Base-by-base conservation (phyloP, 92 coral and sea anemone genomes). In the Montipora capitata region DNA sequence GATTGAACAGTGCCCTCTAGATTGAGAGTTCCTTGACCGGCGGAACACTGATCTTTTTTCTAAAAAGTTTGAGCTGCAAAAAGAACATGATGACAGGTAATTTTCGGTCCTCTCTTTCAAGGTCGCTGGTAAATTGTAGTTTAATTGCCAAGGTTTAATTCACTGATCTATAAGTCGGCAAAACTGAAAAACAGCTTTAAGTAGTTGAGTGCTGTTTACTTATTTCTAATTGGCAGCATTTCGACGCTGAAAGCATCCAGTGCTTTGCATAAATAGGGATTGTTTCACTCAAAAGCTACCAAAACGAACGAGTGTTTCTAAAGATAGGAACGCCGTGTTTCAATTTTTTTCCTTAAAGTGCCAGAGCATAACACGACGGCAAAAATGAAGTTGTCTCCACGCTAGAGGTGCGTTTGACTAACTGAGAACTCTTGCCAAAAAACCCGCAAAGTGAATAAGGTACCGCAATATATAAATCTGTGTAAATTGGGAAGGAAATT, bases 191-290 rank as follows among this genome's bases (percentile, higher is more conserved):
- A 43, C 79, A 71, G 79, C 87, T 83, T 71, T 72, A 83, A 83
- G 87, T 56, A 44, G 43, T 73, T 83, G 87, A 83, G 87, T 83
- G 87, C 48, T 83, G 87, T 83, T 83, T 83, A 58, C 79, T 42
- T 57, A 69, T 44, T 72, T 57, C 61, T 83, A 83, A 83, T 83
- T 83, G 87, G 87, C 87, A 71, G 87, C 58, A 73, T 83, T 82
- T 71, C 69, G 54, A 20, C 71, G 79, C 59, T 83, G 87, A 83
- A 83, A 83, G 87, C 87, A 42, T 18, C 69, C 39, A 41, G 72
- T 44, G 6, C 56, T 57, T 83, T 72, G 71, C 78, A 40, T 44
- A 72, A 72, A 83, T 41, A 57, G 71, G 71, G 10, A 17, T 12
- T 39, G 10, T 57, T 43, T 10, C 12, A 40, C 35, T 54, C 70